Conservation (phyloP, 1,140 invertebrate genomes). For the Drosophila erecta region DNA sequence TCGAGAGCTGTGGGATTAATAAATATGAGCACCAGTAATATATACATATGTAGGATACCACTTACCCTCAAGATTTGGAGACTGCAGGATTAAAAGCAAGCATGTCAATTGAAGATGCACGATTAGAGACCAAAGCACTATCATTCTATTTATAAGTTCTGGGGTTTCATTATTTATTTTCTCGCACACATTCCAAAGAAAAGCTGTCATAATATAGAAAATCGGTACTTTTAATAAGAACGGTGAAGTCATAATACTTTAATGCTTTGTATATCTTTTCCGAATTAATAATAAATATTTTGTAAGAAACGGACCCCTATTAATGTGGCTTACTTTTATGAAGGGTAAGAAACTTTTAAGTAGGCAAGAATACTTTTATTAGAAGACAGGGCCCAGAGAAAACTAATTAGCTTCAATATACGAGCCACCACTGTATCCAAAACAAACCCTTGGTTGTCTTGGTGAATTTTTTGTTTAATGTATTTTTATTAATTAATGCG, state of each 20-base stretch:
- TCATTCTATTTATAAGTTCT: slow-evolving; percentile 22
- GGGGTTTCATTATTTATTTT: not conserved
- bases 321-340: too few species aligned
- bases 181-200: not conserved
- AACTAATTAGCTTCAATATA: not conserved
- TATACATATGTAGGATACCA: too few species aligned
- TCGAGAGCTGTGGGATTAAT: slow-evolving; percentile 38
- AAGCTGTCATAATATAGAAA: not conserved
- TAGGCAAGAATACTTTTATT: not conserved
- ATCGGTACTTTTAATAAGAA: too few species aligned
- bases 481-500: slow-evolving; percentile 64
- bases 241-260: too few species aligned
- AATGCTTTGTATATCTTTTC: too few species aligned
- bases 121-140: slow-evolving; percentile 24
- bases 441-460: slow-evolving; percentile 22
- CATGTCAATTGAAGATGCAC: slow-evolving; percentile 20
- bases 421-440: slow-evolving; percentile 17
- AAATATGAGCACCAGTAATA: too few species aligned
- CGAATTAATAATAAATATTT: too few species aligned
- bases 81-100: slow-evolving; percentile 15
- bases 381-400: not conserved
- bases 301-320: too few species aligned
- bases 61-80: slow-evolving; percentile 36
- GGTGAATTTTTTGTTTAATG: slow-evolving; percentile 38
- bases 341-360: too few species aligned